These are phyloP conservation scores for Heliconius sara DNA, from an alignment of 2,888 invertebrate species.

Conservation along the genomic window DNA sequence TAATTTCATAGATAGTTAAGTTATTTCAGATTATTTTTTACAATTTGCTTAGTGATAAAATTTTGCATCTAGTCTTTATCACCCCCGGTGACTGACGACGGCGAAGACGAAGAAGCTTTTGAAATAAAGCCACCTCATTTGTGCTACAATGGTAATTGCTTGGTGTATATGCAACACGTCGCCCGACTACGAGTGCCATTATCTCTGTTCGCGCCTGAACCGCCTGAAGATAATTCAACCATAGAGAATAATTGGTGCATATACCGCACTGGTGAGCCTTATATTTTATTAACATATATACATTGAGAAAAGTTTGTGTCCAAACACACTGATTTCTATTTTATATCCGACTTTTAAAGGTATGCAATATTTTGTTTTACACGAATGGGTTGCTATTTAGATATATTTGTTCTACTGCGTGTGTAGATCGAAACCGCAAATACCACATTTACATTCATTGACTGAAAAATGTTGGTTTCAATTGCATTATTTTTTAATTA, in stretches of 20 bases:
- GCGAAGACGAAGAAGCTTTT: conserved; percentile 63
- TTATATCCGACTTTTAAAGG: neutral
- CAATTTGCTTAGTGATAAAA: neutral
- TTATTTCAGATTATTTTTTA: neutral
- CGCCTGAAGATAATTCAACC: conserved; percentile 63
- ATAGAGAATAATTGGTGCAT: conserved; percentile 85
- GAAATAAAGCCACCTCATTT: conserved; percentile 74
- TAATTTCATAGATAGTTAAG: neutral
- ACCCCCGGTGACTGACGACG: conserved; percentile 52
- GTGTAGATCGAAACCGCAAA: too few relatives aligned
- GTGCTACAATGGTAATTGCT: conserved; percentile 72
- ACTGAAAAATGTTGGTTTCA: too few relatives aligned
- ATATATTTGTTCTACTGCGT: too few relatives aligned
- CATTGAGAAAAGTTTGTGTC: neutral
- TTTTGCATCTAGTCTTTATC: conserved; percentile 45
- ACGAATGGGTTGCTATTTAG: too few relatives aligned
- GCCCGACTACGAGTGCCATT: conserved; percentile 68
- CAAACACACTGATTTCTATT: neutral
- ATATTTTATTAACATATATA: neutral
- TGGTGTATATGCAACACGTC: conserved; percentile 75
- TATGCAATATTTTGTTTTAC: neutral
- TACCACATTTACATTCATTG: too few relatives aligned
- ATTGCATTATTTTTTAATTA: too few relatives aligned
- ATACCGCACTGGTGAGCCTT: conserved; percentile 77
- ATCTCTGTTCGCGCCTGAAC: conserved; percentile 66